Evolutionary conservation across 2,888 invertebrate species (phyloP), one percentile per base, ranked within the genome.

Genomic region (Yponomeuta evonymella): DNA sequence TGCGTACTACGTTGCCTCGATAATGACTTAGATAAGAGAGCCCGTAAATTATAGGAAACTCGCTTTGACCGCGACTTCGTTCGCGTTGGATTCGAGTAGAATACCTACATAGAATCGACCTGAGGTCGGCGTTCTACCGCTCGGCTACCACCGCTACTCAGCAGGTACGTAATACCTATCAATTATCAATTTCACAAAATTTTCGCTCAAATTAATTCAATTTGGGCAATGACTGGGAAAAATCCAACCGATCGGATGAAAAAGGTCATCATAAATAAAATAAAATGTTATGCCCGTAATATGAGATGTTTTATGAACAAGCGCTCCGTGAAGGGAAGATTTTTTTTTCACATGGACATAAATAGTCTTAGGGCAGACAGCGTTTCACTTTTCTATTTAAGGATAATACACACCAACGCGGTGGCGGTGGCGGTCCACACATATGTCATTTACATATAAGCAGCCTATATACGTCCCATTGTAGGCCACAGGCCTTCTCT

Each of bases 181-280:
- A 33, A 33, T 81, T 78, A 76, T 71, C 72, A 78, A 79, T 75
- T 79, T 58, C 51, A 51, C 15, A 2, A 58, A 58, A 15, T 78
- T 78, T 74, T 73, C 75, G 75, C 72, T 70, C 72, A 72, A 71
- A 74, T 72, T 77, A 76, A 79, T 79, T 79, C 77, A 74, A 79
- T 80, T 77, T 77, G 78, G 75, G 75, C 81, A 85, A 84, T 84
- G 83, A 81, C 77, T 79, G 74, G 84, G 81, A 84, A 83, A 79
- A 75, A 73, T 71, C 73, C 77, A 81, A 83, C 43, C 51, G 15
- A 58, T 58, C 12, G 51, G 15, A 58, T 58, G 51, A 15, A 58
- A 51, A 58, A 58, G 51, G 51, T 58, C 12, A 1, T 65, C 65
- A 65, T 65, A 10, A 65, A 74, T 73, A 75, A 72, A 71, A 33